Evolutionary conservation across 2,113 vertebrate genomes (phyloP).

Genomic region (Lophura nycthemera): DNA sequence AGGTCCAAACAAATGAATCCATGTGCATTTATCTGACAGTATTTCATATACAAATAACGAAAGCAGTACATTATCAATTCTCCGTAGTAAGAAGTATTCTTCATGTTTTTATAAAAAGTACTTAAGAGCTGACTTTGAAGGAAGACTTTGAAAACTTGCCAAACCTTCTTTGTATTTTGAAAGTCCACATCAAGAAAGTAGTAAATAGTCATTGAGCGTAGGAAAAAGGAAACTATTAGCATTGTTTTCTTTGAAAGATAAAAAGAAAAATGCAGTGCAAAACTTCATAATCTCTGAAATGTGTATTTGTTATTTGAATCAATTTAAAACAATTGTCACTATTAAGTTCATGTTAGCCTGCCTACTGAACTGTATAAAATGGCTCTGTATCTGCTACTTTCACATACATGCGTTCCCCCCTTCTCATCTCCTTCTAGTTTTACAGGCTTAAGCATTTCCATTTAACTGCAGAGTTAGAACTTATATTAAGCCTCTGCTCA

Average conservation of each 20-base stretch:
- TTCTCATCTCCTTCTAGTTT: constrained; percentile 39
- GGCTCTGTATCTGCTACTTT: constrained; percentile 66
- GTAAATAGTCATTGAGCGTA: constrained; percentile 81
- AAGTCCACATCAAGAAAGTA: constrained; percentile 83
- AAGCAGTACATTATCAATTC: constrained; percentile 78
- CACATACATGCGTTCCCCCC: constrained; percentile 21
- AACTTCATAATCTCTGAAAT: constrained; percentile 84
- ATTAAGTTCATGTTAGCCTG: constrained; percentile 69
- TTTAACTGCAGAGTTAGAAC: constrained; percentile 45
- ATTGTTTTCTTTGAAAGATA: constrained; percentile 88
- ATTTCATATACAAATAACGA: constrained; percentile 78
- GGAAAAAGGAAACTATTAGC: constrained; percentile 89
- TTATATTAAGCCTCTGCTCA: constrained; percentile 14
- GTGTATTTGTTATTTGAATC: constrained; percentile 82
- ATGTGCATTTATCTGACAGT: constrained; percentile 72
- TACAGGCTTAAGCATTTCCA: constrained; percentile 39
- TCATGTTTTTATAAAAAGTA: constrained; percentile 80
- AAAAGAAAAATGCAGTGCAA: constrained; percentile 82
- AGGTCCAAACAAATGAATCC: constrained; percentile 71
- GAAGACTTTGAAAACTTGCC: constrained; percentile 85
- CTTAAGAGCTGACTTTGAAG: constrained; percentile 82
- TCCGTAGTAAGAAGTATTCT: constrained; percentile 75
- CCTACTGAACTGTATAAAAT: constrained; percentile 71
- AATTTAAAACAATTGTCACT: constrained; percentile 78
- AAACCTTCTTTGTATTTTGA: constrained; percentile 85